Percentiles rank a stretch among this genome's conserved stretches.
Conservation (phyloP, 2,113 vertebrate species). For the Solenodon paradoxus region DNA sequence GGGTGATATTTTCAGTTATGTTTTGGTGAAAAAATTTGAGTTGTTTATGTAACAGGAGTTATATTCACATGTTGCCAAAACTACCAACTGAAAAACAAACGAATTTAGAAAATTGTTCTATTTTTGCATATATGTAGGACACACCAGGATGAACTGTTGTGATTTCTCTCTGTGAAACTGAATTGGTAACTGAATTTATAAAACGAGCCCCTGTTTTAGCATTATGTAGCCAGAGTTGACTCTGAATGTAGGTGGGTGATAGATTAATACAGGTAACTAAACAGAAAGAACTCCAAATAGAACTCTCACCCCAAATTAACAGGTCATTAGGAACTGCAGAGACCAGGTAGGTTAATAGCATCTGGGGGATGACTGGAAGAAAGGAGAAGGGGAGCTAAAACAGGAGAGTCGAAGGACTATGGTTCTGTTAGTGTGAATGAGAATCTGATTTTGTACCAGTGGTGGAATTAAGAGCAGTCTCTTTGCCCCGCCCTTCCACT, state of each 20-base stretch:
- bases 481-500: background rate
- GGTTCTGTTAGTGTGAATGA: background rate
- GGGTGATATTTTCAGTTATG: background rate
- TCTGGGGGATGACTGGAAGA: background rate
- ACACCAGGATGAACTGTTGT: background rate
- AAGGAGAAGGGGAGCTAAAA: background rate
- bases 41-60: background rate
- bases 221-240: background rate
- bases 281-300: background rate
- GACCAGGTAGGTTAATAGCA: background rate
- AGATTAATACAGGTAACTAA: background rate
- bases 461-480: too few relatives aligned
- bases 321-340: background rate
- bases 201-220: background rate
- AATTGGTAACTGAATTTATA: background rate
- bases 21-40: background rate
- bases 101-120: constrained; percentile 8
- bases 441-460: background rate
- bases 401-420: background rate
- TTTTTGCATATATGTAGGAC: background rate
- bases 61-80: background rate
- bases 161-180: background rate
- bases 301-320: background rate
- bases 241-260: background rate
- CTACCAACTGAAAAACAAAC: background rate